These are phyloP conservation scores for Syngnathus scovelli DNA, from an alignment of 2,113 vertebrate genomes.

Conservation along the genomic window DNA sequence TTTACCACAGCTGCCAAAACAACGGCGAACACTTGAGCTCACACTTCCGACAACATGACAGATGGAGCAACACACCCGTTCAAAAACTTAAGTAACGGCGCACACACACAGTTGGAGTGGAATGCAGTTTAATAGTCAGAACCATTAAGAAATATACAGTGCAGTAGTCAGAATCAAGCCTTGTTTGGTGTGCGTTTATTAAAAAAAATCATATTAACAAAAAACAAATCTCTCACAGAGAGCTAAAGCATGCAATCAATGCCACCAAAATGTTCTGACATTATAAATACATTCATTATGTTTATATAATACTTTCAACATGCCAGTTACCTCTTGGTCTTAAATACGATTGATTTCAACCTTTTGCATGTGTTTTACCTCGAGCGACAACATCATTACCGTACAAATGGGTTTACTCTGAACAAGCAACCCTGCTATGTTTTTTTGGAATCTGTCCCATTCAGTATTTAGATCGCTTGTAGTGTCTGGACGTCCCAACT, in stretches of 20 bases:
- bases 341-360: not conserved
- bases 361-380: not conserved
- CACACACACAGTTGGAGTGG: not conserved
- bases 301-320: not conserved
- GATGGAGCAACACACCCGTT: constrained; percentile 31
- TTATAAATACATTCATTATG: not conserved
- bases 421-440: not conserved
- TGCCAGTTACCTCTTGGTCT: not conserved
- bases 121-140: constrained; percentile 13
- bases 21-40: constrained; percentile 19
- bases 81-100: constrained; percentile 6
- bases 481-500: not conserved
- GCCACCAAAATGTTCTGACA: not conserved
- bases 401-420: not conserved
- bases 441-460: not conserved
- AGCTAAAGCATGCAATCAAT: not conserved
- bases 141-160: not conserved
- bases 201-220: not conserved
- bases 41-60: constrained; percentile 20
- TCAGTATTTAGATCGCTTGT: not conserved
- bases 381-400: not conserved
- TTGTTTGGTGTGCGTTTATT: not conserved
- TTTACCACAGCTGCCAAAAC: constrained; percentile 55
- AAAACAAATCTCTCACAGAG: not conserved
- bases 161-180: not conserved